Base-by-base conservation (phyloP, 2,797 vertebrate genomes). In the Sebastolobus alascanus region DNA sequence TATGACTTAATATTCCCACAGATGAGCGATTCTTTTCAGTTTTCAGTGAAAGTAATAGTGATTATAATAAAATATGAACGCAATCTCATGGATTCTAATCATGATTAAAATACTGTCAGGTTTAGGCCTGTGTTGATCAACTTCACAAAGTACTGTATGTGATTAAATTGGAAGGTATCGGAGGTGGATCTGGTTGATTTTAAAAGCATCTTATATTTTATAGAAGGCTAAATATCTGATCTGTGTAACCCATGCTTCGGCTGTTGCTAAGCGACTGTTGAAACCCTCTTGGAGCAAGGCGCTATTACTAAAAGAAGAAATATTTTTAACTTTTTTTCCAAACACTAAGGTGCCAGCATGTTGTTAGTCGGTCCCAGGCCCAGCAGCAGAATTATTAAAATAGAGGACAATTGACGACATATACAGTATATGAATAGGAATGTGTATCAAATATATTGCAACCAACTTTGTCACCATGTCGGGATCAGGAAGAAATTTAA, bases 231-330 rank as follows among this genome's bases (percentile, higher is more conserved):
- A 80, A 80, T 70, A 72, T 83, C 67, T 76, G 50, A 79, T 77
- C 67, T 50, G 52, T 77, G 16, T 84, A 77, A 79, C 27, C 54
- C 38, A 6, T 68, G 80, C 59, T 78, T 84, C 38, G 35, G 80
- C 80, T 86, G 89, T 90, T 91, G 89, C 92, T 87, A 87, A 90
- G 87, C 80, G 10, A 90, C 89, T 76, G 20, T 29, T 87, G 22
- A 77, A 84, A 79, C 33, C 52, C 35, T 78, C 11, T 70, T 78
- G 27, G 35, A 86, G 71, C 37, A 84, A 79, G 27, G 59, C 66
- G 55, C 77, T 77, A 71, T 64, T 68, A 46, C 64, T 55, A 61
- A 70, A 79, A 58, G 52, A 66, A 68, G 31, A 81, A 75, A n/a
- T 73, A 60, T 69, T 67, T 84, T 52, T 63, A 74, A 76, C 77